Percentiles rank a stretch among this genome's conserved stretches.
Evolutionary conservation across 2,888 invertebrate genomes (phyloP).

Genomic region (Ormia ochracea): DNA sequence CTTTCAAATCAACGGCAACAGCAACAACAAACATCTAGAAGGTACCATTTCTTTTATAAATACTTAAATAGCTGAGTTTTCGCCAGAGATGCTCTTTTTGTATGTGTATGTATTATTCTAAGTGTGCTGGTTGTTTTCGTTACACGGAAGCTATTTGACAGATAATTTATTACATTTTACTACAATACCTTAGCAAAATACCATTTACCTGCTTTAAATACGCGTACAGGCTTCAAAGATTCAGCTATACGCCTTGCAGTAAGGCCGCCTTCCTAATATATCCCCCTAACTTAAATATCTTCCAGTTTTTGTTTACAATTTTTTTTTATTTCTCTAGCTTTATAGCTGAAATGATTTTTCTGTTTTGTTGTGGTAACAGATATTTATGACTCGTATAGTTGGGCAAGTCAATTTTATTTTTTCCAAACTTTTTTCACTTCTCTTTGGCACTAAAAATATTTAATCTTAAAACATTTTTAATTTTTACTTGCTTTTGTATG

Average conservation of each 20-base stretch:
- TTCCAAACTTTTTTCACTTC: neutral
- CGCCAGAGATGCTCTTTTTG: slow-evolving; percentile 22
- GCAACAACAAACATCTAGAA: neutral
- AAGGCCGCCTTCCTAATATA: neutral
- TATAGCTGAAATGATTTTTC: slow-evolving; percentile 10
- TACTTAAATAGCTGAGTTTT: slow-evolving; percentile 20
- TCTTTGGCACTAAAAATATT: too few species aligned
- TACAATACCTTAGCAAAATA: slow-evolving; percentile 33
- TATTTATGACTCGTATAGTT: neutral
- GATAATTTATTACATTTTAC: slow-evolving; percentile 63
- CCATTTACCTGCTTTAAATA: neutral
- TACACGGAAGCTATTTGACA: slow-evolving; percentile 60
- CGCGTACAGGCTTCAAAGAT: neutral
- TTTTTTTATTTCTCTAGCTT: neutral
- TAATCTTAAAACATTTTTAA: too few species aligned
- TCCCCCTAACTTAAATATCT: neutral
- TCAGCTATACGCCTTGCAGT: slow-evolving; percentile 14
- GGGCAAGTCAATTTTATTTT: neutral
- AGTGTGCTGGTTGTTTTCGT: slow-evolving; percentile 47
- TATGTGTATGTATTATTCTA: neutral
- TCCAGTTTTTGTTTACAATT: neutral
- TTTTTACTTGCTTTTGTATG: too few species aligned
- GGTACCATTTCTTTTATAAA: neutral
- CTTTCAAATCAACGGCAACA: neutral
- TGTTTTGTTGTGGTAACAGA: slow-evolving; percentile 18